Conservation (phyloP, 2,113 vertebrate genomes). For the Paradoxurus hermaphroditus region DNA sequence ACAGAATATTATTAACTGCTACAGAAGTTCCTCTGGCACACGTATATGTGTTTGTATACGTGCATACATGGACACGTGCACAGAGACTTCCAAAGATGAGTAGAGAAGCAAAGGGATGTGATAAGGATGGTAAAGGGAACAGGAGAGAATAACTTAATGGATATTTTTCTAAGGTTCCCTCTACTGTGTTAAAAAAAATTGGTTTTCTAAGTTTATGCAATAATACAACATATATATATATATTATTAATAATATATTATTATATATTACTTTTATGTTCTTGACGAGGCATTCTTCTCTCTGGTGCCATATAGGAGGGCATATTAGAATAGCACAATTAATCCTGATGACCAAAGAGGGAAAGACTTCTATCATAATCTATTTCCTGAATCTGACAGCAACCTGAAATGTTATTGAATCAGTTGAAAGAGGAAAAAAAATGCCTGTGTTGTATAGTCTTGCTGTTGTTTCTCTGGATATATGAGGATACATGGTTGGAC, state of each 20-base stretch:
- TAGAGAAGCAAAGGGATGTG: neutral
- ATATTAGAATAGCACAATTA: neutral
- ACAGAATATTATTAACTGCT: neutral
- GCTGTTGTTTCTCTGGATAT: neutral
- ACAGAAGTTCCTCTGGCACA: neutral
- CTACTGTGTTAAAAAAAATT: neutral
- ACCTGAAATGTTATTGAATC: neutral
- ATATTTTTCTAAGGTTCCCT: neutral
- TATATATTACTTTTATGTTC: neutral
- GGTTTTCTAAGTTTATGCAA: neutral
- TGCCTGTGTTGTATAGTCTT: neutral
- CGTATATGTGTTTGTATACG: neutral
- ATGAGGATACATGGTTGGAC: neutral
- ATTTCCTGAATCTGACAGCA: neutral
- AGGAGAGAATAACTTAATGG: neutral
- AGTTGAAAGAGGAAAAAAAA: neutral
- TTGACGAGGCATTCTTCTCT: neutral
- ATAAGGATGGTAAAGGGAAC: neutral
- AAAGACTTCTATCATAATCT: neutral
- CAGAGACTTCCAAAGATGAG: neutral
- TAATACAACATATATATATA: too few species aligned
- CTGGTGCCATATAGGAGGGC: neutral
- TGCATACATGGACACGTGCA: accelerated
- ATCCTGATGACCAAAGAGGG: neutral
- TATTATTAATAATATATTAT: too few species aligned